These are phyloP conservation scores for Euproctis similis DNA, from an alignment of 2,888 invertebrate species.

Conservation along the genomic window DNA sequence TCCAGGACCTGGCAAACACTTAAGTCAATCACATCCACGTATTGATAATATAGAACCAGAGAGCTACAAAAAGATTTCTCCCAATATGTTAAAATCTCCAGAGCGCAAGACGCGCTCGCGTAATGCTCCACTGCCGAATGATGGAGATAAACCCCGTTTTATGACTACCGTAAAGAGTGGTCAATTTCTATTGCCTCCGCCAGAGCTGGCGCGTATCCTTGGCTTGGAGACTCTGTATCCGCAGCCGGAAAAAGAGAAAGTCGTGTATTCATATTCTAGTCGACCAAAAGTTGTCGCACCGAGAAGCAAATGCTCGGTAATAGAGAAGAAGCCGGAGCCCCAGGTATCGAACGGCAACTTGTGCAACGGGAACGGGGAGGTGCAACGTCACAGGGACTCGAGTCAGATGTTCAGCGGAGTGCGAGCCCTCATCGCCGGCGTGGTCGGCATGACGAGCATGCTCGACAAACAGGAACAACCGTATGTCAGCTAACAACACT, in stretches of 20 bases:
- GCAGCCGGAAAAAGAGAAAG: slow-evolving; percentile 37
- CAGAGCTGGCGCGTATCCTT: slow-evolving; percentile 79
- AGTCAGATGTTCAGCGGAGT: slow-evolving; percentile 35
- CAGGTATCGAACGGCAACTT: no score
- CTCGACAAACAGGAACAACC: slow-evolving; percentile 5
- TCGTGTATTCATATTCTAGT: slow-evolving; percentile 81
- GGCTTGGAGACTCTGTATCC: slow-evolving; percentile 70
- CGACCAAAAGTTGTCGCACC: slow-evolving; percentile 73
- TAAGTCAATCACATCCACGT: slow-evolving; percentile 47
- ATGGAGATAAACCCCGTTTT: slow-evolving; percentile 76
- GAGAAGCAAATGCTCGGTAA: slow-evolving; percentile 28
- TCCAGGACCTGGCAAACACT: slow-evolving; percentile 19
- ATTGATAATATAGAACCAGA: slow-evolving; percentile 33
- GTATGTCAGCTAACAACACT: background rate
- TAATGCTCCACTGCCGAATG: slow-evolving; percentile 25
- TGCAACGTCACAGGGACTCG: slow-evolving; percentile 25
- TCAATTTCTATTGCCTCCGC: slow-evolving; percentile 85
- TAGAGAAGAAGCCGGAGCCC: slow-evolving; percentile 22
- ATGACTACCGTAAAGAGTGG: slow-evolving; percentile 88
- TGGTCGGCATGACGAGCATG: slow-evolving; percentile 39
- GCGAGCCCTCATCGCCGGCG: slow-evolving; percentile 48
- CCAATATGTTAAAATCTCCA: slow-evolving; percentile 36
- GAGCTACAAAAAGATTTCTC: slow-evolving; percentile 26
- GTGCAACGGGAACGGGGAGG: slow-evolving; percentile 12
- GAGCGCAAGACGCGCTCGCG: slow-evolving; percentile 28